These are phyloP conservation scores for Drosophila ananassae DNA, from an alignment of 1,140 invertebrate species.

Conservation along the genomic window DNA sequence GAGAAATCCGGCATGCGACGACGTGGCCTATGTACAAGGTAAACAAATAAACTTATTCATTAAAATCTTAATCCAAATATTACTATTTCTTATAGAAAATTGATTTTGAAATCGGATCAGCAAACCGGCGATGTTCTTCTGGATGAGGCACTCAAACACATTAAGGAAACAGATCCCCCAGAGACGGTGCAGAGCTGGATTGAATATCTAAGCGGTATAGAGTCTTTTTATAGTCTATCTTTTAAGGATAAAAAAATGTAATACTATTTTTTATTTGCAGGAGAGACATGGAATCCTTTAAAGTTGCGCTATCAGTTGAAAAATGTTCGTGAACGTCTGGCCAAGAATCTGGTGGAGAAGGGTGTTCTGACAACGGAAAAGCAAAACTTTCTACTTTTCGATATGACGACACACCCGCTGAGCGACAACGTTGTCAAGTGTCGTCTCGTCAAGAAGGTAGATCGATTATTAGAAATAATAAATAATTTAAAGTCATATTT, in stretches of 20 bases:
- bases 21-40: slow-evolving; percentile 93
- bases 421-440: slow-evolving; percentile 98
- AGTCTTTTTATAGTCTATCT: not conserved
- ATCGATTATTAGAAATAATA: not conserved
- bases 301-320: slow-evolving; percentile 99
- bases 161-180: slow-evolving; percentile 98
- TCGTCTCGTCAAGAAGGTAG: slow-evolving; percentile 97
- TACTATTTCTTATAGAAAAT: slow-evolving; percentile 85
- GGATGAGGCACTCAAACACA: slow-evolving; percentile 99
- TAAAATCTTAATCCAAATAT: not conserved
- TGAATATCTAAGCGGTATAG: slow-evolving; percentile 98
- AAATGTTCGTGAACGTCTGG: slow-evolving; percentile 99
- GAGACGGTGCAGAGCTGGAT: slow-evolving; percentile 99
- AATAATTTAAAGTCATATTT: not conserved
- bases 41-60: slow-evolving; percentile 77
- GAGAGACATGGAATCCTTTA: slow-evolving; percentile 99
- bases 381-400: slow-evolving; percentile 99
- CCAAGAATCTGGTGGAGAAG: slow-evolving; percentile 99
- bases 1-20: slow-evolving; percentile 98
- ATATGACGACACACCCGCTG: slow-evolving; percentile 99
- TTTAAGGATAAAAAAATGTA: not conserved
- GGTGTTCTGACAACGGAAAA: slow-evolving; percentile 99
- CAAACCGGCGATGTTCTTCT: slow-evolving; percentile 98
- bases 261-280: slow-evolving; percentile 84
- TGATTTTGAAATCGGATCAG: slow-evolving; percentile 89